These are phyloP conservation scores for Coregonus sp. DNA, from an alignment of 2,797 vertebrate species.

Conservation along the genomic window DNA sequence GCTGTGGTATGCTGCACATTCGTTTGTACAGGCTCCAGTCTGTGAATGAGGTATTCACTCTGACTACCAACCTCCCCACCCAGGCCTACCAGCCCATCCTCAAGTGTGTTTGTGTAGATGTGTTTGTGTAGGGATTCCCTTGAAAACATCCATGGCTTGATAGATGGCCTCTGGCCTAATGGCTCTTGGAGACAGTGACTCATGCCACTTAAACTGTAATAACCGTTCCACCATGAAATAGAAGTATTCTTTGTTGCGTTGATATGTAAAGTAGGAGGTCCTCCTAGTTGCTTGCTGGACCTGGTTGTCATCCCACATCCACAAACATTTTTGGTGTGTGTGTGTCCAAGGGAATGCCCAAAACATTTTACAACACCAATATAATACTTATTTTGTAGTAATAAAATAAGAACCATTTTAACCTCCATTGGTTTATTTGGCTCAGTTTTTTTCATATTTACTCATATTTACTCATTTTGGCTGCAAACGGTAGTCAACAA, in stretches of 20 bases:
- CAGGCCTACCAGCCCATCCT: conserved; percentile 24
- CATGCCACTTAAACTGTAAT: conserved; percentile 51
- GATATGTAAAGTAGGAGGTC: conserved; percentile 49
- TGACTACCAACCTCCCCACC: conserved; percentile 11
- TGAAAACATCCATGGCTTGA: conserved; percentile 40
- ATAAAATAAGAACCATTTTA: not conserved
- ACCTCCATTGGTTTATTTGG: not conserved
- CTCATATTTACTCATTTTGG: not conserved
- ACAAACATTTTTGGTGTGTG: conserved; percentile 49
- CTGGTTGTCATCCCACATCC: conserved; percentile 39
- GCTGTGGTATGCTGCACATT: conserved; percentile 60
- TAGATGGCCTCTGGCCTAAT: conserved; percentile 47
- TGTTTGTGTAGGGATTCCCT: conserved; percentile 65
- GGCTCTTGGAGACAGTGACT: conserved; percentile 58
- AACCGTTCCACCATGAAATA: conserved; percentile 32
- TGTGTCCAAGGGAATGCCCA: not conserved
- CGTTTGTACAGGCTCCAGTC: conserved; percentile 40
- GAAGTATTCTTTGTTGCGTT: conserved; percentile 58
- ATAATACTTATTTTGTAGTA: not conserved
- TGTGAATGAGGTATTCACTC: conserved; percentile 54
- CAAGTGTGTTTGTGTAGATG: conserved; percentile 47
- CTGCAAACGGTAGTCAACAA: not conserved
- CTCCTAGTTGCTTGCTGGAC: conserved; percentile 16
- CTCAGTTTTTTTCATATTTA: too few relatives aligned
- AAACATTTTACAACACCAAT: not conserved